Evolutionary conservation across 2,797 vertebrate species (phyloP).

Genomic region (Myoxocephalus aenaeus): DNA sequence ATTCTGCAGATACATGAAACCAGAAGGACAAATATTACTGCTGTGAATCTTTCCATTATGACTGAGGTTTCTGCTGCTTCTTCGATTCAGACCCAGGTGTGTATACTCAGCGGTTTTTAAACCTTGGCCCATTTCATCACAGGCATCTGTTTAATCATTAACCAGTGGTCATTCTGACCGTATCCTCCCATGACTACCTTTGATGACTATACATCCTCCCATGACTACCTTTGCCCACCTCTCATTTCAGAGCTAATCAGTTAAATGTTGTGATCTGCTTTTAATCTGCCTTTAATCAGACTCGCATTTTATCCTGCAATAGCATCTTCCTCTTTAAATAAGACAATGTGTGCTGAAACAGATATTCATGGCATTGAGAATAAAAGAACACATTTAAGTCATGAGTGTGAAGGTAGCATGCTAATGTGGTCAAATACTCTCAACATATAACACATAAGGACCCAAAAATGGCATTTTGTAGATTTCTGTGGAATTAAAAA

Average conservation of each 20-base stretch:
- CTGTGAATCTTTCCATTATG: slow-evolving; percentile 51
- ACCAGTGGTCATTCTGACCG: slow-evolving; percentile 25
- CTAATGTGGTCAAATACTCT: not conserved
- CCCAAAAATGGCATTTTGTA: not conserved
- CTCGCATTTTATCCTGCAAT: not conserved
- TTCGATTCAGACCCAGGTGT: not conserved
- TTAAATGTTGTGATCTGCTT: not conserved
- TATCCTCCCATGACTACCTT: slow-evolving; percentile 6
- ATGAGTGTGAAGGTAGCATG: not conserved
- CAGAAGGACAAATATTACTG: slow-evolving; percentile 53
- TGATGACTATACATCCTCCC: not conserved
- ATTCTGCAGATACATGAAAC: slow-evolving; percentile 46
- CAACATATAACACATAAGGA: not conserved
- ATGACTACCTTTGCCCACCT: slow-evolving; percentile 4
- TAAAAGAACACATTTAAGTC: not conserved
- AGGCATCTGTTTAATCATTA: slow-evolving; percentile 57
- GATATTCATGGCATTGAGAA: not conserved
- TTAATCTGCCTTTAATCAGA: not conserved
- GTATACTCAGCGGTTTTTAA: slow-evolving; percentile 34
- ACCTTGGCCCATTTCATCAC: slow-evolving; percentile 54
- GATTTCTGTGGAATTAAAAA: not conserved
- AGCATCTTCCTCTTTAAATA: not conserved
- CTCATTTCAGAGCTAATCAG: not conserved
- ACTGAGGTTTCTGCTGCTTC: not conserved
- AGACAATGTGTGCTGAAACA: not conserved